Conservation (phyloP, 2,113 vertebrate species). For the Hippoglossus stenolepis region DNA sequence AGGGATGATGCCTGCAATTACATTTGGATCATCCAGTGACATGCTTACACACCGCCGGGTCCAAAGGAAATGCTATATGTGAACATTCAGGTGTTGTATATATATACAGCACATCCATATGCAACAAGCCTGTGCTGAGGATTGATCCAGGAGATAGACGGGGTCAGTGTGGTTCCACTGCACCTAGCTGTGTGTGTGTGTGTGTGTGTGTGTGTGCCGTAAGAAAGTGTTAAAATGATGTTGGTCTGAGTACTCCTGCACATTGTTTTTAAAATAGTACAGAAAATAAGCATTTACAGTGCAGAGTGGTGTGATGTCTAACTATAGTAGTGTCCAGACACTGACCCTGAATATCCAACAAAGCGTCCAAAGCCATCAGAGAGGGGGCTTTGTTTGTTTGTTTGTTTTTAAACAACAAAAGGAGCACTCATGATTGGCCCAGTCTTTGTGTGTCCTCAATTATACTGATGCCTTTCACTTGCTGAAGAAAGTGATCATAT, state of each 20-base stretch:
- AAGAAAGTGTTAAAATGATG: background rate
- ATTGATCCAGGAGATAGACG: background rate
- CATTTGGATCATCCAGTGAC: slow-evolving; percentile 27
- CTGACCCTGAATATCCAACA: background rate
- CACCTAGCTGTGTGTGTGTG: background rate
- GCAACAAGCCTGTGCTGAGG: background rate
- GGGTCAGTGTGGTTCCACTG: background rate
- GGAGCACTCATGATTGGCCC: slow-evolving; percentile 3
- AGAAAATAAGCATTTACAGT: background rate
- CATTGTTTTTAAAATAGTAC: background rate
- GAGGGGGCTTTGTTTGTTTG: background rate
- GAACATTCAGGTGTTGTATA: slow-evolving; percentile 1
- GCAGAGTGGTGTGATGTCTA: background rate
- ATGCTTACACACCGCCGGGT: slow-evolving; percentile 5
- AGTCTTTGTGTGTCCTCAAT: slow-evolving; percentile 8
- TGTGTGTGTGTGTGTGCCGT: too few relatives aligned
- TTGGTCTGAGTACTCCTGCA: background rate
- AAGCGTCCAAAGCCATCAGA: background rate
- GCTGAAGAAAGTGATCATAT: slow-evolving; percentile 13
- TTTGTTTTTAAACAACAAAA: background rate
- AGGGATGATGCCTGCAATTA: slow-evolving; percentile 40
- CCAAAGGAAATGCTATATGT: slow-evolving; percentile 20
- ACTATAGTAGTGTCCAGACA: background rate
- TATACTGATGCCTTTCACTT: background rate
- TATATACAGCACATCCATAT: background rate